These are phyloP conservation scores for Papilio dardanus DNA, from an alignment of 1,140 invertebrate genomes.

Conservation along the genomic window DNA sequence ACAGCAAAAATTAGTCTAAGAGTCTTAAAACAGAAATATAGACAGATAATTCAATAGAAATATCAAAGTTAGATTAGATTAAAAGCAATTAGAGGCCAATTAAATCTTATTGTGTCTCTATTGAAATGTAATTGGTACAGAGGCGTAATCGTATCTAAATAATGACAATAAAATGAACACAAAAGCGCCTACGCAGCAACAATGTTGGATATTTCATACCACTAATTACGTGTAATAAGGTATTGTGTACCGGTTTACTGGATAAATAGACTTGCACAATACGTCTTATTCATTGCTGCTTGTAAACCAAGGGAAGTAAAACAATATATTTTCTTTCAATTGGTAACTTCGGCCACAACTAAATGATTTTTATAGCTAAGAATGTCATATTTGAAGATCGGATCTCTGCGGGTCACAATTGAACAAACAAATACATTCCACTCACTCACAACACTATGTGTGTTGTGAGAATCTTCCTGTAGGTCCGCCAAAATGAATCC, in stretches of 20 bases:
- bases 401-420: no score
- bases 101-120: conserved; percentile 26
- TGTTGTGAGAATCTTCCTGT: no score
- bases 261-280: conserved; percentile 19
- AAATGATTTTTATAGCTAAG: no score
- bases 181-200: conserved; percentile 31
- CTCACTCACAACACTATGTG: no score
- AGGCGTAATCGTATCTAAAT: conserved; percentile 34
- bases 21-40: background rate
- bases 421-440: no score
- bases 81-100: conserved; percentile 27
- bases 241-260: conserved; percentile 5
- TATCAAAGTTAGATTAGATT: background rate
- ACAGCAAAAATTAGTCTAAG: no score
- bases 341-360: no score
- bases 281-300: background rate
- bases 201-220: conserved; percentile 29
- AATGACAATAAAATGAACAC: conserved; percentile 30
- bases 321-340: background rate
- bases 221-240: conserved; percentile 33
- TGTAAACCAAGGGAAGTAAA: background rate
- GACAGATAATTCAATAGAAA: background rate
- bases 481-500: no score
- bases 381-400: no score
- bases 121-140: conserved; percentile 20